Conservation (phyloP, 2,888 invertebrate genomes). For the Didymodactylos carnosus region DNA sequence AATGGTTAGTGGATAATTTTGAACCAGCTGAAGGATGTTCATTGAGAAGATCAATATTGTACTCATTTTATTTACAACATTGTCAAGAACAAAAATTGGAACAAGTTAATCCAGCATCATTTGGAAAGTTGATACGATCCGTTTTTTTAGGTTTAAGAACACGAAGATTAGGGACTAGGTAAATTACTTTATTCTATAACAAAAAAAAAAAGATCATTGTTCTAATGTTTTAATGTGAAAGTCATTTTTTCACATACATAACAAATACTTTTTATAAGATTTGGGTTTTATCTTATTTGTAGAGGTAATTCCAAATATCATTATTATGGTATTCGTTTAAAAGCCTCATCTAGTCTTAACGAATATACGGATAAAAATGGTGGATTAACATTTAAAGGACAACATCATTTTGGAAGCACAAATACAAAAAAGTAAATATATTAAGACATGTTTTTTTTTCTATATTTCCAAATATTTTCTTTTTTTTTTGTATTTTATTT, state of each 20-base stretch:
- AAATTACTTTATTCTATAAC: too few species aligned
- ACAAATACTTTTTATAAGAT: too few species aligned
- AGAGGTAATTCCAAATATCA: slow-evolving; percentile 96
- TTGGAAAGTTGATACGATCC: slow-evolving; percentile 91
- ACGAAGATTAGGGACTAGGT: slow-evolving; percentile 70
- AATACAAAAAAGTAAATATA: too few species aligned
- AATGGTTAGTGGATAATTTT: slow-evolving; percentile 86
- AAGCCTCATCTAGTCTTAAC: slow-evolving; percentile 55
- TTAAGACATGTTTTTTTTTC: too few species aligned
- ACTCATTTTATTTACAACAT: slow-evolving; percentile 86
- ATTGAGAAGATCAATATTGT: slow-evolving; percentile 74
- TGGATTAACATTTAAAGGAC: slow-evolving; percentile 1
- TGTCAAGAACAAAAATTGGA: slow-evolving; percentile 68
- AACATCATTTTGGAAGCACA: too few species aligned
- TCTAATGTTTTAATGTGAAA: too few species aligned
- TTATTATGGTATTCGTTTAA: slow-evolving; percentile 95
- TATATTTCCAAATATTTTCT: too few species aligned
- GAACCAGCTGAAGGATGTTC: slow-evolving; percentile 88
- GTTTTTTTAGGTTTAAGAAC: slow-evolving; percentile 89
- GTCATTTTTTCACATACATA: too few species aligned
- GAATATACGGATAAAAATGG: slow-evolving; percentile 32
- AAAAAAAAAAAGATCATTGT: too few species aligned
- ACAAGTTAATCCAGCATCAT: slow-evolving; percentile 95
- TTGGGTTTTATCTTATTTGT: too few species aligned
- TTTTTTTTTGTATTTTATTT: too few species aligned